A percentile compares a stretch with the other conserved stretches of the same genome.
phyloP scores from a whole-genome alignment of 2,797 vertebrate species.

The Hoplostethus atlanticus region DNA sequence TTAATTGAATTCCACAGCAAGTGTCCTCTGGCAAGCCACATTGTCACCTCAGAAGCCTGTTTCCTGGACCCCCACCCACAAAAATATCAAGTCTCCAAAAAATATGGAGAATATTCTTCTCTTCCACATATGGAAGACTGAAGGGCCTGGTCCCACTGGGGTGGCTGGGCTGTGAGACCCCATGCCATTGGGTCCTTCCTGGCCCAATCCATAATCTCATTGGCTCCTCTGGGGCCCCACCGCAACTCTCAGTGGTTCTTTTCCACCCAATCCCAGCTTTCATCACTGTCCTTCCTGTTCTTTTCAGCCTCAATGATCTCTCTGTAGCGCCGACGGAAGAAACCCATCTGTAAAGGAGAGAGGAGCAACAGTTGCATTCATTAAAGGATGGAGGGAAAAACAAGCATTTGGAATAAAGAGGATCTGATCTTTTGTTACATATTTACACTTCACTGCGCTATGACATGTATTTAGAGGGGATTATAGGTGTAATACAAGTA shows the following conservation, averaged over 20 bases:
- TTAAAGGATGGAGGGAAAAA: background rate
- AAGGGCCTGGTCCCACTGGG: conserved; percentile 86
- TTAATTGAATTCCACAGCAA: conserved; percentile 81
- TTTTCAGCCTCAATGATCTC: conserved; percentile 98
- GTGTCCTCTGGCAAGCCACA: conserved; percentile 86
- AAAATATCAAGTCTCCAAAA: conserved; percentile 93
- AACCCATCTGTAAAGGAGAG: conserved; percentile 91
- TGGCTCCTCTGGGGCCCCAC: conserved; percentile 70
- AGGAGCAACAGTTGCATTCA: background rate
- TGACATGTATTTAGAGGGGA: conserved; percentile 3
- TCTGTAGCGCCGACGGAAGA: conserved; percentile 97
- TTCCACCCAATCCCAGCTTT: conserved; percentile 99
- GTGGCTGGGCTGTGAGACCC: conserved; percentile 74
- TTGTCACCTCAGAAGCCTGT: conserved; percentile 85
- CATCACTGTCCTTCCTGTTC: conserved; percentile 96
- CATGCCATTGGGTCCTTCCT: conserved; percentile 86
- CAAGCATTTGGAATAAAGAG: background rate
- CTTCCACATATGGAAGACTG: conserved; percentile 99
- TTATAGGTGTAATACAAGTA: conserved; percentile 17
- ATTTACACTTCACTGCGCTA: conserved; percentile 39
- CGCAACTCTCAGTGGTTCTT: conserved; percentile 91
- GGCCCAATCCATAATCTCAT: conserved; percentile 86
- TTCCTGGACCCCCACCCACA: conserved; percentile 76
- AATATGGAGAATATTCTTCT: conserved; percentile 99
- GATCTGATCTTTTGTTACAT: background rate